Evolutionary conservation across 2,888 invertebrate species (phyloP), one percentile per base, ranked within the genome.

Genomic region (Ernsta delagoae): DNA sequence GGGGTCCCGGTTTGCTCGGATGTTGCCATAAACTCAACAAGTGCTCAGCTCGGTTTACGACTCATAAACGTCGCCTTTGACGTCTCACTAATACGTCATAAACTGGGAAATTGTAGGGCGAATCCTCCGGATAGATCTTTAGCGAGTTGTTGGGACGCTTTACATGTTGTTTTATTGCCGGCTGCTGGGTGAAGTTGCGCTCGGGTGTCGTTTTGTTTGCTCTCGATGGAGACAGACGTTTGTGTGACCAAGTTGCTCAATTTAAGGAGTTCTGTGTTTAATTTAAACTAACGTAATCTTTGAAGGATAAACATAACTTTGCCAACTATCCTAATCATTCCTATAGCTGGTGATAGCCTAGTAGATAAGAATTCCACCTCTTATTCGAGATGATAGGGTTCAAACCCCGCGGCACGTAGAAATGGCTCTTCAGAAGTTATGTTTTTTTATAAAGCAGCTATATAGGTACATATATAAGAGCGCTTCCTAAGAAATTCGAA

Each of bases 1-100:
- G 48, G 71, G 16, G 16, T 50, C 16, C 16, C 50, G 12, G 16
- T 41, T 43, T 61, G 56, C 48, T 56, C 39, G 48, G 71, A 77
- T 77, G 75, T 74, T 70, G 75, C 75, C 80, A 76, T 85, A 84
- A 86, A 87, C 85, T 89, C 90, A 90, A 90, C 90, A 90, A 90
- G 90, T 90, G 90, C 86, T 82, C 87, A 88, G 87, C 87, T 83
- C 83, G 83, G 75, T 89, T 90, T 90, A 90, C 83, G 87, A 85
- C 78, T 79, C 82, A 81, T 90, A 90, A 90, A 90, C 80, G 86
- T 87, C 83, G 83, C 83, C 76, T 79, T 78, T 85, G 87, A 87
- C 90, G 83, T 86, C 90, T 90, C 85, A 90, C 89, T 90, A 88
- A 88, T 89, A 88, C 86, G 85, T 89, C 89, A 90, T 90, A 89